Percentiles rank a stretch among this genome's conserved stretches.
Conservation (phyloP, 2,888 invertebrate species). For the Drosophila hamatofila region DNA sequence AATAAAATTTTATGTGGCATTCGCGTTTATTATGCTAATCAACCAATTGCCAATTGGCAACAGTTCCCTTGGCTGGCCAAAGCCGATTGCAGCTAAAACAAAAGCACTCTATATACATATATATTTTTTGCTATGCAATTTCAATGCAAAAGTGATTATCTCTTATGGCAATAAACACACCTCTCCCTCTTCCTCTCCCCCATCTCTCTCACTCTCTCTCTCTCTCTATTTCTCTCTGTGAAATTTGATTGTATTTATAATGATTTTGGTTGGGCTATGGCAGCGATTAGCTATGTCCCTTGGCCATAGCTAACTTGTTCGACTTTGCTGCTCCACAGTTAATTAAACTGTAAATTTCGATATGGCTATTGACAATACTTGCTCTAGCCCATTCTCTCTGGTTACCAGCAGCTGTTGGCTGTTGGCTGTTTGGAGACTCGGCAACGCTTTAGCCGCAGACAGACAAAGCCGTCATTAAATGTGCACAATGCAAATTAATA, state of each 20-base stretch:
- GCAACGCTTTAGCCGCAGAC: slow-evolving; percentile 58
- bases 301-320: slow-evolving; percentile 9
- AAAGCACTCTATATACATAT: slow-evolving; percentile 38
- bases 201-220: not conserved
- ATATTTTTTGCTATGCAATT: slow-evolving; percentile 55
- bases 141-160: slow-evolving; percentile 74
- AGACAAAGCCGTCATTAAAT: slow-evolving; percentile 56
- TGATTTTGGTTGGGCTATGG: slow-evolving; percentile 35
- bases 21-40: slow-evolving; percentile 75
- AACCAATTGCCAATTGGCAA: slow-evolving; percentile 28
- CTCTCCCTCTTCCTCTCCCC: not conserved
- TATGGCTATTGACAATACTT: slow-evolving; percentile 12
- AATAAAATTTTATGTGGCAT: slow-evolving; percentile 73
- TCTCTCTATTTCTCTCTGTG: not conserved
- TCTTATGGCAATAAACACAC: slow-evolving; percentile 57
- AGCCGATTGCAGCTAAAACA: slow-evolving; percentile 66
- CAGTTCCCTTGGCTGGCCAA: slow-evolving; percentile 16
- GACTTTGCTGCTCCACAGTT: slow-evolving; percentile 14
- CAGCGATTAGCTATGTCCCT: slow-evolving; percentile 43
- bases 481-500: slow-evolving; percentile 73
- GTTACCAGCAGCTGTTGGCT: not conserved
- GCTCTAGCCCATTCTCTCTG: not conserved
- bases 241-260: slow-evolving; percentile 41
- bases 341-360: slow-evolving; percentile 52
- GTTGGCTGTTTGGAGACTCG: not conserved